Base-by-base conservation (phyloP, 2,888 invertebrate species). In the Meteorus cinctellus region DNA sequence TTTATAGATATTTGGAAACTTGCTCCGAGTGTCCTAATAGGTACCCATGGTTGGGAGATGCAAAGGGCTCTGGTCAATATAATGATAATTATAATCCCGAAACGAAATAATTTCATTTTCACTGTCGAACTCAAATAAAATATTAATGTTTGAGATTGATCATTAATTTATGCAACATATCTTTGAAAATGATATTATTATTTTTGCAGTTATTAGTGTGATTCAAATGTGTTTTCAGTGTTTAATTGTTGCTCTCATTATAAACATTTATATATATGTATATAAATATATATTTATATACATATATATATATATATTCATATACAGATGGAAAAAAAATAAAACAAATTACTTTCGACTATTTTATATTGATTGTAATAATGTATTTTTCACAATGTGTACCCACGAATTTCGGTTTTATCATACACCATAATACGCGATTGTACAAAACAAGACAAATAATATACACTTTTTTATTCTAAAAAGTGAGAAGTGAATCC, bases 31-130 rank as follows among this genome's bases (percentile, higher is more conserved):
- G 97, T 86, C 97, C 97, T 19, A 94, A 94, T 80, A 93, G 92
- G 83, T 94, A 95, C 90, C 97, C 97, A 2, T 97, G 97, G 97
- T 89, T 97, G 79, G 96, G 96, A 34, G 96, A 97, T 90, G 94
- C 96, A 1, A 95, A 93, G 82, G 96, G 96, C 73, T 94, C 95
- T 31, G 96, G 96, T 14, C 93, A 95, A 80, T 92, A 93, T 41
- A 94, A 92, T 82, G 96, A 96, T 87, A 95, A 94, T 89, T 96
- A 96, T 87, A 93, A 94, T 89, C 94, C 95, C 68, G 95, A 95
- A 86, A 86, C 85, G 76, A 85, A 88, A 78, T 81, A 81, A 72
- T 76, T 77, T 31, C 74, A 74, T 71, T 55, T 60, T 62, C 45
- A 76, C 34, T 48, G 27, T 68, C 24, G 41, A 41, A 51, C 73